Conservation (phyloP, 2,113 vertebrate genomes). For the Orientallactaga bullata region DNA sequence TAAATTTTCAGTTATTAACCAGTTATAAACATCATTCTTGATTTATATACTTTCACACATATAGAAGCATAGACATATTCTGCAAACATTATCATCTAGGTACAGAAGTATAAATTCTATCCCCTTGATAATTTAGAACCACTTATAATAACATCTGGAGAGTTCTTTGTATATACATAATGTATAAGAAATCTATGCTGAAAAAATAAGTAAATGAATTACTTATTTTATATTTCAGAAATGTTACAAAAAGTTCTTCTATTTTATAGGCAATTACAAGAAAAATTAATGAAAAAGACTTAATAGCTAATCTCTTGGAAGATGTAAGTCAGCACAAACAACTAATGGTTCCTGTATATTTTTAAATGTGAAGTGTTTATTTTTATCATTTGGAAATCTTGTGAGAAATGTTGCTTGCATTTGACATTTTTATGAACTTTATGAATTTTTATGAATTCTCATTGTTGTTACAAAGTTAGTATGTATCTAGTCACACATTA, state of each 20-base stretch:
- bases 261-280: not conserved
- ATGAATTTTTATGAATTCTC: not conserved
- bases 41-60: slow-evolving; percentile 21
- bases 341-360: not conserved
- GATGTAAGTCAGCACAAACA: not conserved
- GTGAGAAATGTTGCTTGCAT: not conserved
- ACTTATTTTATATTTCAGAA: not conserved
- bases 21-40: not conserved
- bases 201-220: not conserved
- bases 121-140: not conserved
- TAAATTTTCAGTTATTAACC: not conserved
- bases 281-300: not conserved
- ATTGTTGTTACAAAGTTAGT: not conserved
- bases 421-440: not conserved
- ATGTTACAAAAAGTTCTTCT: not conserved
- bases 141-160: not conserved
- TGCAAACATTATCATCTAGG: not conserved
- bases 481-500: not conserved
- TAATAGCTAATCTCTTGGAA: not conserved
- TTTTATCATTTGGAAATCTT: slow-evolving; percentile 1
- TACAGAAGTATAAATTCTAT: not conserved
- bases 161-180: not conserved
- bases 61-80: not conserved
- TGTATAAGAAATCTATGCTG: not conserved
- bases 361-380: not conserved